Base-by-base conservation (phyloP, 2,113 vertebrate species). In the Circaetus cinerascens region DNA sequence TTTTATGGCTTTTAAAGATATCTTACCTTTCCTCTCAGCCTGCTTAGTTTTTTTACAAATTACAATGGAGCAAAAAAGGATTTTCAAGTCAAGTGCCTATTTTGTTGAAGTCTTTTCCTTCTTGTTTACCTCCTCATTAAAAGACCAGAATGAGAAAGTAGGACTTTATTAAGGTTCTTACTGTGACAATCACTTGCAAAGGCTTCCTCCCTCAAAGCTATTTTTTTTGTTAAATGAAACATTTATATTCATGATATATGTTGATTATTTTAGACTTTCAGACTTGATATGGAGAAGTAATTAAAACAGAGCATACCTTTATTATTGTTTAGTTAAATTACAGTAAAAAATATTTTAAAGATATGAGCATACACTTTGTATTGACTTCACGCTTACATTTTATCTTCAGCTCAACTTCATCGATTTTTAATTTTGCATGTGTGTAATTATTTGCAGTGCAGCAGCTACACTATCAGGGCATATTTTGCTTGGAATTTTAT, bases 1-100 rank as follows among this genome's bases (percentile, higher is more conserved):
- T 97, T 96, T 97, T 98, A 97, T 97, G 81, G 91, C 91, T 95
- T 96, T 88, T 83, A 93, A 91, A 97, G 74, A 84, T 95, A 91
- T 97, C 80, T 95, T 94, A 88, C 90, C 75, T 78, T 45, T 95
- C 50, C 45, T 85, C 64, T 74, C 41, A 95, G 72, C 66, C 90
- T 77, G 62, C 57, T 88, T 73, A 71, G 15, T 36, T n/a, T 93
- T 88, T 95, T 76, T 82, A 43, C 50, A 91, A 90, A 95, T 88
- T 76, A 76, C 38, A 78, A 4, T 56, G 51, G 48, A 94, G 13
- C 7, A 91, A 79, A 84, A 90, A 83, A 92, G 27, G 38, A 86
- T 94, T 90, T 94, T 88, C 26, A 62, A 85, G 43, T 85, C 57
- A 79, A 69, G 20, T 57, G 34, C 1, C 38, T 66, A 4, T 94